Evolutionary conservation across 2,797 vertebrate species (phyloP), one percentile per base, ranked within the genome.

Genomic region (Lepilemur septentrionalis): DNA sequence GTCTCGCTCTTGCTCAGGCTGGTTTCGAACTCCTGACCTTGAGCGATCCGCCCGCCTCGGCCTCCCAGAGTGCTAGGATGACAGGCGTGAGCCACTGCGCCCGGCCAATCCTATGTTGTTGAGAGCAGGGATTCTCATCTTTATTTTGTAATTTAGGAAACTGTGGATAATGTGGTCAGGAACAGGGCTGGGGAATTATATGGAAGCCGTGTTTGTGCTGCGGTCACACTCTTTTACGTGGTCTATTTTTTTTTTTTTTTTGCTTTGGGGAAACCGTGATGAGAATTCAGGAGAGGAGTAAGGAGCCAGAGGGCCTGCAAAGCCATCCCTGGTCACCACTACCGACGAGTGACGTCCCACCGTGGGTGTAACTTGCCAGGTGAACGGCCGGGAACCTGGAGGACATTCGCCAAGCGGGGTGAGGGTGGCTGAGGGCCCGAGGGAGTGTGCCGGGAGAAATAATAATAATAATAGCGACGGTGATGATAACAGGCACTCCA

Each of bases 251-350:
- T 46, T 80, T 65, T 35, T 9, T 55, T 22, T 55, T 11, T 57
- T 35, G 48, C 94, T 90, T 88, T 88, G 84, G 94, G 92, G 81
- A 85, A 84, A 82, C 28, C 38, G 38, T 35, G 75, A 88, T 41
- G 41, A 22, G 46, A 73, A 79, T 69, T 52, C 41, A 41, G 78
- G 70, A 89, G 69, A 89, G 69, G 12, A 35, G 17, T 3, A 7
- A 20, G 83, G 38, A 30, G 11, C 30, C 12, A 52, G 23, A 8
- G n/a, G 59, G 4, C 52, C 80, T 52, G 11, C 1, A 8, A 43
- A 48, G 73, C 63, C 41, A 38, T 72, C 81, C 80, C 88, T 80
- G 17, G 52, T 61, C 70, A 63, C 52, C 32, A 17, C 63, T 79
- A 17, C 32, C 35, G 78, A 69, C 35, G 78, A n/a, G 35, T 32